Evolutionary conservation across 2,113 vertebrate species (phyloP).

Genomic region (Epinephelus cyanopodus): DNA sequence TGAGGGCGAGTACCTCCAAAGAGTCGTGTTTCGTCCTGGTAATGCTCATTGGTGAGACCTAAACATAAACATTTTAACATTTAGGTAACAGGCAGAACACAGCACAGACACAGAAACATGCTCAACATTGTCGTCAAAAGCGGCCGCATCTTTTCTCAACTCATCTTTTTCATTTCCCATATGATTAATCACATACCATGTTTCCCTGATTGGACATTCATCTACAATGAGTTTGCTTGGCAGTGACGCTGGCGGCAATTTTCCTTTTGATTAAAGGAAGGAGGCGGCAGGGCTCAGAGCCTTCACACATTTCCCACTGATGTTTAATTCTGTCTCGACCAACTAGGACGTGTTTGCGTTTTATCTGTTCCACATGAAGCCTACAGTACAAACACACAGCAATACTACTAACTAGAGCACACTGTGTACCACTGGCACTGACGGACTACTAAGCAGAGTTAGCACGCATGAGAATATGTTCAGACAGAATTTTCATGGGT

Average conservation of each 20-base stretch:
- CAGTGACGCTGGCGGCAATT: conserved; percentile 65
- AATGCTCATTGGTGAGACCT: conserved; percentile 88
- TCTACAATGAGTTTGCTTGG: conserved; percentile 73
- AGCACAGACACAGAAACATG: conserved; percentile 73
- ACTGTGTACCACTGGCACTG: conserved; percentile 60
- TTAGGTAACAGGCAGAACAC: conserved; percentile 81
- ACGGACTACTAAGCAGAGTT: conserved; percentile 63
- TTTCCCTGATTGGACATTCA: conserved; percentile 78
- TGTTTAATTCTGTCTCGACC: conserved; percentile 81
- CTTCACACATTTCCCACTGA: conserved; percentile 69
- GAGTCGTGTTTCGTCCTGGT: conserved; percentile 87
- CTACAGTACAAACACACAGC: conserved; percentile 73
- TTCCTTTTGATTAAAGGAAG: conserved; percentile 77
- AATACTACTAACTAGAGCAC: conserved; percentile 71
- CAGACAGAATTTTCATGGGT: conserved; percentile 71
- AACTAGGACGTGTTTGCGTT: conserved; percentile 69
- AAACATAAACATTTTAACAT: conserved; percentile 87
- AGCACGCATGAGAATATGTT: conserved; percentile 65
- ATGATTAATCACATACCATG: conserved; percentile 68
- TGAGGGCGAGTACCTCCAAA: conserved; percentile 86
- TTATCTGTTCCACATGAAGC: conserved; percentile 78
- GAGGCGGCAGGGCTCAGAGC: conserved; percentile 65
- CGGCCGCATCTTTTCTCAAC: conserved; percentile 12
- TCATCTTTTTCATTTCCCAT: conserved; percentile 66
- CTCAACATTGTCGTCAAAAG: conserved; percentile 59